phyloP scores from a whole-genome alignment of 2,797 vertebrate species.

The Chromis chromis region DNA sequence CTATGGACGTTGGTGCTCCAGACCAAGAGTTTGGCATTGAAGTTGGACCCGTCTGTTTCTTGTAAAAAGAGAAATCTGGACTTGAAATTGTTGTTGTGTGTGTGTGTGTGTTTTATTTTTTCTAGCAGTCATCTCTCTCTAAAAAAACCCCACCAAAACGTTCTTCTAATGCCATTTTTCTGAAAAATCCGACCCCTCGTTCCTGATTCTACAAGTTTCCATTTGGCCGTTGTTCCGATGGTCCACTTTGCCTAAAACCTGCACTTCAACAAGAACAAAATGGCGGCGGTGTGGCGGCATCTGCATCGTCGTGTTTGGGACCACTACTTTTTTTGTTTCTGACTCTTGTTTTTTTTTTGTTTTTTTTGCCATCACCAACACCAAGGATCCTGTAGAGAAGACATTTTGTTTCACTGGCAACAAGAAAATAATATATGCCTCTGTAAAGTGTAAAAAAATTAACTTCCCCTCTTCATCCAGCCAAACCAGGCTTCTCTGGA shows the following conservation, averaged over 20 bases:
- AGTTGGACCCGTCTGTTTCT: conserved; percentile 96
- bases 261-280: conserved; percentile 88
- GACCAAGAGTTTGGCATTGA: conserved; percentile 98
- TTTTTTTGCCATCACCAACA: conserved; percentile 84
- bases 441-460: conserved; percentile 86
- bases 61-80: conserved; percentile 99
- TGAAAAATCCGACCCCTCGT: conserved; percentile 78
- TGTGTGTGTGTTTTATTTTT: conserved; percentile 85
- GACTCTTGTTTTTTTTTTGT: conserved; percentile 49
- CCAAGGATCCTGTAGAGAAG: conserved; percentile 88
- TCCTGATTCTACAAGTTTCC: conserved; percentile 78
- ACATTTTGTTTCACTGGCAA: conserved; percentile 90
- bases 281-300: conserved; percentile 72
- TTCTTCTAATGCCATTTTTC: conserved; percentile 84
- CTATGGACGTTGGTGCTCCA: conserved; percentile 97
- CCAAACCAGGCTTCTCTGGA: conserved; percentile 82
- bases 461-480: conserved; percentile 70
- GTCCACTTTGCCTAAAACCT: conserved; percentile 92
- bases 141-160: conserved; percentile 79
- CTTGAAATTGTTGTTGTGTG: conserved; percentile 92
- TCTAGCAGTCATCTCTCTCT: conserved; percentile 94
- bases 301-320: conserved; percentile 78
- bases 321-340: conserved; percentile 83
- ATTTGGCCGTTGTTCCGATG: conserved; percentile 84
- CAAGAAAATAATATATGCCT: conserved; percentile 92